Percentiles rank a stretch among this genome's conserved stretches.
phyloP scores from a whole-genome alignment of 2,888 invertebrate genomes.

The Meloe dianella region DNA sequence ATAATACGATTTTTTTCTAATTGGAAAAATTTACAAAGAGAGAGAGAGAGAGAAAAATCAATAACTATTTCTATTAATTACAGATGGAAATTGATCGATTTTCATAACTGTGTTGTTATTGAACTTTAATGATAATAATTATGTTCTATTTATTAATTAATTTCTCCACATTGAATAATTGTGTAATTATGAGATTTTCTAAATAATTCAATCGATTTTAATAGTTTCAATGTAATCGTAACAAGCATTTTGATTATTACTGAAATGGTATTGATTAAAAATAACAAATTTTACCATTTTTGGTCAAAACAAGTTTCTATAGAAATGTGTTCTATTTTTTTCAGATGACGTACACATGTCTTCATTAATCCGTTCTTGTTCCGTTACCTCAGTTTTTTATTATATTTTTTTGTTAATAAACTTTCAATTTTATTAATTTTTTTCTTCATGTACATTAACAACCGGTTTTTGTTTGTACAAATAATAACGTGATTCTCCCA shows the following conservation, averaged over 20 bases:
- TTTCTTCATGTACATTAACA: neutral
- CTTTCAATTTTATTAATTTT: slow-evolving; percentile 6
- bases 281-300: neutral
- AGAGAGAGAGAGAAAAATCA: too few relatives aligned
- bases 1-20: neutral
- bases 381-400: neutral
- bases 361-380: neutral
- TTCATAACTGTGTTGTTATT: neutral
- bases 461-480: neutral
- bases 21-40: too few relatives aligned
- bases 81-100: too few relatives aligned
- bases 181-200: slow-evolving; percentile 31
- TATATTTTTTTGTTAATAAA: neutral
- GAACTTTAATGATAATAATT: too few relatives aligned
- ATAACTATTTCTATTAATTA: too few relatives aligned
- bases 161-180: slow-evolving; percentile 18
- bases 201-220: slow-evolving; percentile 27
- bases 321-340: neutral
- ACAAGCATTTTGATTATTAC: slow-evolving; percentile 14
- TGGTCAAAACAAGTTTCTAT: neutral
- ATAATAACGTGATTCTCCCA: neutral
- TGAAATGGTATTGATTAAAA: slow-evolving; percentile 20
- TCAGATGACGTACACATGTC: slow-evolving; percentile 4
- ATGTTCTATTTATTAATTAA: too few relatives aligned
- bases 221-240: slow-evolving; percentile 13